Evolutionary conservation across 2,113 vertebrate genomes (phyloP).

Genomic region (Pitta sordida): DNA sequence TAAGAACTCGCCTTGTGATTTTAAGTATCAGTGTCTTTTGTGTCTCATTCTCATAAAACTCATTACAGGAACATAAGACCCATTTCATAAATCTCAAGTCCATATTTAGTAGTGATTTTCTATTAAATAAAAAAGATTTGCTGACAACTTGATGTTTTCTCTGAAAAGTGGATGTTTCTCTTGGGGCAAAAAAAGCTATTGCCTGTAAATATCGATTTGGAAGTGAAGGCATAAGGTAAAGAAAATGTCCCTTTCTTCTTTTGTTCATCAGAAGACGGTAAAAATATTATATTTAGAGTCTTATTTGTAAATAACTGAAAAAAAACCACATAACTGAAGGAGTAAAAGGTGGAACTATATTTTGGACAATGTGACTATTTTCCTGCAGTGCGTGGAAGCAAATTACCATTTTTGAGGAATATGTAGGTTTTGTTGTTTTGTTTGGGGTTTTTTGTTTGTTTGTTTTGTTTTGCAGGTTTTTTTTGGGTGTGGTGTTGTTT

Average conservation of each 20-base stretch:
- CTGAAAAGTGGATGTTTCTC: not conserved
- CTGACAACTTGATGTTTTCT: not conserved
- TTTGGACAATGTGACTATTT: not conserved
- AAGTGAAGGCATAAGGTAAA: not conserved
- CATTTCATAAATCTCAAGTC: not conserved
- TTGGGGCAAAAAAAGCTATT: not conserved
- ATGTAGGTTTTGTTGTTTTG: not conserved
- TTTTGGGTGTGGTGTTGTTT: not conserved
- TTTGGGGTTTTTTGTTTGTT: too few species aligned
- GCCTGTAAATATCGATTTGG: not conserved
- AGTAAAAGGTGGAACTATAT: not conserved
- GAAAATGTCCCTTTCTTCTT: not conserved
- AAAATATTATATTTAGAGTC: not conserved
- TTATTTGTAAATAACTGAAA: not conserved
- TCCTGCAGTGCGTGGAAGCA: not conserved
- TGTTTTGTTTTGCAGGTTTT: too few species aligned
- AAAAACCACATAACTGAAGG: not conserved
- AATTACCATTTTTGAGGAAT: not conserved
- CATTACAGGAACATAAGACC: not conserved
- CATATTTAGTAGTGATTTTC: not conserved
- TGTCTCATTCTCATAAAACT: not conserved
- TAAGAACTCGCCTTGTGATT: not conserved
- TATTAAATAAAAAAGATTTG: not conserved
- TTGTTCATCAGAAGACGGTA: not conserved
- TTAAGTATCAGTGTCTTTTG: not conserved